Base-by-base conservation (phyloP, 1,140 invertebrate genomes). In the Philotrypesis tridentata region DNA sequence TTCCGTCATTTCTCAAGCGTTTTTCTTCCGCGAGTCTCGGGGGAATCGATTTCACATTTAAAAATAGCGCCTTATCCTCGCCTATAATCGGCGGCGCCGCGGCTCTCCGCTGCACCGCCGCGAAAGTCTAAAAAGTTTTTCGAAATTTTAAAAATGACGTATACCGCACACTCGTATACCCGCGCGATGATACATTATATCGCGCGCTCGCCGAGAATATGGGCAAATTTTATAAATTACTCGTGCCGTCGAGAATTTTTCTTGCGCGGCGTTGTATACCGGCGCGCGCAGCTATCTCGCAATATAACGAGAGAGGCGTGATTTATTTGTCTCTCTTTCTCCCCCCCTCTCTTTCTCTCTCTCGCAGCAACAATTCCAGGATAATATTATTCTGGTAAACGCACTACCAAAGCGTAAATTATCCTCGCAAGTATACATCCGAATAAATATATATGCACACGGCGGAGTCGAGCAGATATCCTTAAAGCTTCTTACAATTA, bases 11-110 rank as follows among this genome's bases (percentile, higher is more conserved):
- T 75, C 55, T 63, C 73, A 55, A 60, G 29, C 12, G 21, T 48
- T 27, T 74, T 74, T 60, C 29, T 29, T 48, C 0, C 17, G 25
- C n/a, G 48, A n/a, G 48, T 1, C 17, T 23, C 29, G 23, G 4
- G 11, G 40, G 70, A 72, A 72, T 72, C 37, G 70, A 72, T 72
- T 48, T 40, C 37, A 48, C 37, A 48, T 72, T 72, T 72, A 72
- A 72, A 72, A 72, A 72, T 72, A 72, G 70, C 70, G 11, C 37
- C n/a, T 72, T 48, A 72, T 48, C 48, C 48, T 3, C 17, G 0
- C 48, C 14, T 4, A 55, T 55, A 55, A 55, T 55, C 70, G 37
- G n/a, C 29, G 1, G 1, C 21, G 14, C 21, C n/a, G n/a, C n/a
- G n/a, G n/a, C n/a, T n/a, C n/a, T n/a, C n/a, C n/a, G n/a, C n/a